Conservation (phyloP, 1,140 invertebrate genomes). For the Drosophila lowei region DNA sequence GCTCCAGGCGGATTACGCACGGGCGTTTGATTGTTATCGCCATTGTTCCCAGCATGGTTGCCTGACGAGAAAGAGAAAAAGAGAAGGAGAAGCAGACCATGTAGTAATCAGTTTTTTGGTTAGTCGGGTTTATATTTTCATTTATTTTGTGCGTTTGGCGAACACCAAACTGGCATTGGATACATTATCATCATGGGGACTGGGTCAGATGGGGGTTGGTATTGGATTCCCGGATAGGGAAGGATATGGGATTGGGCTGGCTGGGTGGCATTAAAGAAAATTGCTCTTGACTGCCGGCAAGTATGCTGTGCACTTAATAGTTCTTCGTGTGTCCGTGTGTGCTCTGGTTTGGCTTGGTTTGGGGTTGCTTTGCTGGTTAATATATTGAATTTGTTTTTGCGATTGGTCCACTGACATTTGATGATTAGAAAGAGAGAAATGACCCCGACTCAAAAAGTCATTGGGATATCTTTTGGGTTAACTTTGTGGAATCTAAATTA, state of each 20-base stretch:
- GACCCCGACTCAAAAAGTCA: background rate
- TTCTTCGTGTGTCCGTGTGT: conserved; percentile 21
- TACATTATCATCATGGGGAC: conserved; percentile 40
- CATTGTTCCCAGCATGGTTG: conserved; percentile 73
- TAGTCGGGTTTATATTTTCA: conserved; percentile 78
- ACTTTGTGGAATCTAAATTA: too few species aligned
- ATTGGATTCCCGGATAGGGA: background rate
- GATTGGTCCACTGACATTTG: conserved; percentile 22
- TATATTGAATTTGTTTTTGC: conserved; percentile 53
- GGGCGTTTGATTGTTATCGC: conserved; percentile 83
- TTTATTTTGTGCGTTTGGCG: conserved; percentile 67
- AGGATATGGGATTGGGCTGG: background rate
- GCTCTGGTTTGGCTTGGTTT: background rate
- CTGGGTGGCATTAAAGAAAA: conserved; percentile 51
- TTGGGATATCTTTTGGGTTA: too few species aligned
- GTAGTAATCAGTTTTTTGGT: conserved; percentile 77
- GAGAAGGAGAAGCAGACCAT: conserved; percentile 16
- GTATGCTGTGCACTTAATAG: conserved; percentile 66
- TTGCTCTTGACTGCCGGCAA: conserved; percentile 39
- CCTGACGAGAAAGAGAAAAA: conserved; percentile 40
- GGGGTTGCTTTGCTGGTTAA: conserved; percentile 25
- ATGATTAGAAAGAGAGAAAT: background rate
- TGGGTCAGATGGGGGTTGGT: conserved; percentile 3
- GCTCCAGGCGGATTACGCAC: conserved; percentile 83
- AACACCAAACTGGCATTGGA: conserved; percentile 54